These are phyloP conservation scores for Nephila pilipes DNA, from an alignment of 1,140 invertebrate genomes.

Conservation along the genomic window DNA sequence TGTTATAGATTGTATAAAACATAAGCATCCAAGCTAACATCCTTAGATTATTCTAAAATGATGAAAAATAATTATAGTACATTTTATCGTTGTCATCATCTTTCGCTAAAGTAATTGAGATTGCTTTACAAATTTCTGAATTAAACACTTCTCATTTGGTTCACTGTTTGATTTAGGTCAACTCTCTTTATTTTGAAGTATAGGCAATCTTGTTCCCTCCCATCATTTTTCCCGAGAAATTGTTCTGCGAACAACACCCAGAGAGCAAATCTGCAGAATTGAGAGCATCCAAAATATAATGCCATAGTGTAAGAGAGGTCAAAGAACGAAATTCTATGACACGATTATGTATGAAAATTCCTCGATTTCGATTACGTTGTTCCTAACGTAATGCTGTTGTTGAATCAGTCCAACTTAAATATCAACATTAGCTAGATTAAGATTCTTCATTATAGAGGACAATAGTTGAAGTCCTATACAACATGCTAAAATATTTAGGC, in stretches of 20 bases:
- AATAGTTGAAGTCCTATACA: not conserved
- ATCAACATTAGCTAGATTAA: not conserved
- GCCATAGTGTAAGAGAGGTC: not conserved
- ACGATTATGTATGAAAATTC: slow-evolving; percentile 24
- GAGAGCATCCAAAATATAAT: not conserved
- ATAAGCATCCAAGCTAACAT: slow-evolving; percentile 50
- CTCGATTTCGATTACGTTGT: not conserved
- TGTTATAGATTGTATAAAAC: too few relatives aligned
- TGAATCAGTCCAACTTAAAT: slow-evolving; percentile 60
- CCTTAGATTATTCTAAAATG: slow-evolving; percentile 40
- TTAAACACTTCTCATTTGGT: slow-evolving; percentile 43
- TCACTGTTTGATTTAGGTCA: slow-evolving; percentile 59
- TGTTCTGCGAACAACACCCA: not conserved
- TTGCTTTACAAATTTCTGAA: slow-evolving; percentile 44
- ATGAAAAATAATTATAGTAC: slow-evolving; percentile 53
- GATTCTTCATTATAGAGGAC: slow-evolving; percentile 25
- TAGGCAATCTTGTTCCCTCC: slow-evolving; percentile 64
- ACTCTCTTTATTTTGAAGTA: not conserved
- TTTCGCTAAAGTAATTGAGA: not conserved
- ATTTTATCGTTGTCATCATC: slow-evolving; percentile 11
- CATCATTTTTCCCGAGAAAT: not conserved
- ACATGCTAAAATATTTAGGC: slow-evolving; percentile 46
- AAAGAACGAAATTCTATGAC: not conserved
- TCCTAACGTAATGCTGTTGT: slow-evolving; percentile 52
- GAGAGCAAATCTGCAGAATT: slow-evolving; percentile 46